phyloP scores from a whole-genome alignment of 2,888 invertebrate species.

The Ctenicera cuprea region DNA sequence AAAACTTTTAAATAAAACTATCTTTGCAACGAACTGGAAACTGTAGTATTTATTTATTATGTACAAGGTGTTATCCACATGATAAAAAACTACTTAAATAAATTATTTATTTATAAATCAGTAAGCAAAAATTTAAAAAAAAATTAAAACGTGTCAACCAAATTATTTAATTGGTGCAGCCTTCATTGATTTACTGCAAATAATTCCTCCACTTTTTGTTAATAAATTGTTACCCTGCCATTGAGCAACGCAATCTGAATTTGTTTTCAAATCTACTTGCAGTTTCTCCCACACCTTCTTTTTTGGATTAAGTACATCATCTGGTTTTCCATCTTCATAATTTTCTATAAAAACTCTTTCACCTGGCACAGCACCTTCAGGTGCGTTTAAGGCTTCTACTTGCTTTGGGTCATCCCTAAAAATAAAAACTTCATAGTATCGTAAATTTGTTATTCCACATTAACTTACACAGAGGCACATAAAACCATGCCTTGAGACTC shows the following conservation, averaged over 20 bases:
- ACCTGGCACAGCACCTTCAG: constrained; percentile 85
- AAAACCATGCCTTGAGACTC: constrained; percentile 95
- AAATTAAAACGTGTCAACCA: too few relatives aligned
- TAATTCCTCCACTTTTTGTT: constrained; percentile 83
- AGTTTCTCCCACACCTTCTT: constrained; percentile 97
- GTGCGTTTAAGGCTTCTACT: constrained; percentile 88
- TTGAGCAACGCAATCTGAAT: constrained; percentile 82
- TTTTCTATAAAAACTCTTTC: constrained; percentile 90
- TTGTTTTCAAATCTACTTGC: constrained; percentile 86
- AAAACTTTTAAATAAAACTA: too few relatives aligned
- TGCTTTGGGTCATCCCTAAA: constrained; percentile 80
- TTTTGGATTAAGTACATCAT: constrained; percentile 93
- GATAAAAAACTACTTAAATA: too few relatives aligned
- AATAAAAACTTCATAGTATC: not conserved
- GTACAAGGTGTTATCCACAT: too few relatives aligned
- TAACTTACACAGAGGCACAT: constrained; percentile 86
- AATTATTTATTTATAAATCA: not conserved
- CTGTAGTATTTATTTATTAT: too few relatives aligned
- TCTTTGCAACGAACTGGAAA: too few relatives aligned
- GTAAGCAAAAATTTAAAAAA: not conserved
- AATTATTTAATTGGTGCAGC: constrained; percentile 90
- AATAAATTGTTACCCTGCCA: constrained; percentile 90
- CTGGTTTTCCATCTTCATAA: constrained; percentile 85
- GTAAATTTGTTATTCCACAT: not conserved
- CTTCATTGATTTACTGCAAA: constrained; percentile 84